phyloP scores from a whole-genome alignment of 2,888 invertebrate genomes.

The Clistopyga incitator region DNA sequence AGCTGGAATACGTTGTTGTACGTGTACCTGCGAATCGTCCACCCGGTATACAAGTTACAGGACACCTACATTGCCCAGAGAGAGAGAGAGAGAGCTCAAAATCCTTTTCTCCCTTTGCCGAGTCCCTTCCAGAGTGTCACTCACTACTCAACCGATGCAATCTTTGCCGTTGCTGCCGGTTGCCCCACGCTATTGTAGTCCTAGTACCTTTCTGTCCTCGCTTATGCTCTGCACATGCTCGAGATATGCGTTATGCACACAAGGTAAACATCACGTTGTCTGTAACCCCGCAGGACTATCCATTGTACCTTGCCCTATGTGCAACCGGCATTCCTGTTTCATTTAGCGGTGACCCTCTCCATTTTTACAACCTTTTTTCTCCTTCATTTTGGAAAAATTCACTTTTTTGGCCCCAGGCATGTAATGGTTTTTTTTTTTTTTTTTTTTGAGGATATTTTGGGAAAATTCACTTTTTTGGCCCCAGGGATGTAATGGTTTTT shows the following conservation, averaged over 20 bases:
- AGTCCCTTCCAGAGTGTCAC: constrained; percentile 5
- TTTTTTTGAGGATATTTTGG: background rate
- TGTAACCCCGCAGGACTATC: constrained; percentile 6
- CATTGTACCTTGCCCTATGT: constrained; percentile 7
- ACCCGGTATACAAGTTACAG: constrained; percentile 1
- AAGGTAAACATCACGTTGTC: background rate
- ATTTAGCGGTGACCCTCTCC: background rate
- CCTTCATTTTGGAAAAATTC: no score
- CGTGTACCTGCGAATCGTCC: background rate
- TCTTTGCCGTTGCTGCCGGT: constrained; percentile 41
- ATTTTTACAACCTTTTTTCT: constrained; percentile 14
- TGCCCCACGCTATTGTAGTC: background rate
- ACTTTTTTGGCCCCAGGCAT: no score
- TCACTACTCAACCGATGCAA: constrained; percentile 35
- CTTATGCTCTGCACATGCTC: constrained; percentile 21
- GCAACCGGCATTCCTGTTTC: background rate
- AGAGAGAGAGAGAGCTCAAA: background rate
- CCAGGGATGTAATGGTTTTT: constrained; percentile 19
- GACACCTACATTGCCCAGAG: background rate
- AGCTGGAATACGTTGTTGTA: background rate
- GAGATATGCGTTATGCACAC: constrained; percentile 11
- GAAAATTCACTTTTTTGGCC: no score
- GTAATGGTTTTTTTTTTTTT: constrained; percentile 16
- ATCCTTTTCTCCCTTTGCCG: background rate
- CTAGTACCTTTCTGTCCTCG: background rate